Evolutionary conservation across 2,888 invertebrate genomes (phyloP).

Genomic region (Leuctra nigra): DNA sequence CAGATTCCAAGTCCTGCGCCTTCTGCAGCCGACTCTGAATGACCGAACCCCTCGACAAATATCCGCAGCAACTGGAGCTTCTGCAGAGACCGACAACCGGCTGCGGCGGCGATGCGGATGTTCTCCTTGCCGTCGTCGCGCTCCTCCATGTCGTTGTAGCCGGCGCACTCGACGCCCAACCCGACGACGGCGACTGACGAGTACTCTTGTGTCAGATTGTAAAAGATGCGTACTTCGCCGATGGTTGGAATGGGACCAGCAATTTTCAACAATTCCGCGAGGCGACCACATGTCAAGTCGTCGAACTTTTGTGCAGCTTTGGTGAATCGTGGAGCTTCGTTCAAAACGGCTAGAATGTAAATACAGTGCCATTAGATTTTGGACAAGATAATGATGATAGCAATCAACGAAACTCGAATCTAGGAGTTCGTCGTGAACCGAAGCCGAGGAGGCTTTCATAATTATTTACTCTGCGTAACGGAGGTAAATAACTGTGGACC

Average conservation of each 20-base stretch:
- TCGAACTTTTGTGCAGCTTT: background rate
- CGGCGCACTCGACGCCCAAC: constrained; percentile 59
- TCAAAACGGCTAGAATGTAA: background rate
- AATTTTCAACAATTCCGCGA: background rate
- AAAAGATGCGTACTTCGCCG: constrained; percentile 55
- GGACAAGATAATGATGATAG: background rate
- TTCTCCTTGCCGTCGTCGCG: constrained; percentile 69
- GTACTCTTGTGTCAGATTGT: constrained; percentile 55
- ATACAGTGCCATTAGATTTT: background rate
- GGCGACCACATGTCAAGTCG: background rate
- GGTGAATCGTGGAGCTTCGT: background rate
- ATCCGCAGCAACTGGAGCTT: constrained; percentile 49
- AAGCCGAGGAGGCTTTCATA: too few species aligned
- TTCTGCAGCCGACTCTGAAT: constrained; percentile 73
- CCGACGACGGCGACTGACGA: constrained; percentile 66
- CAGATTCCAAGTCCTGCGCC: constrained; percentile 63
- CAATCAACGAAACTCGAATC: background rate
- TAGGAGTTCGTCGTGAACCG: too few species aligned
- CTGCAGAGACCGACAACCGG: constrained; percentile 52
- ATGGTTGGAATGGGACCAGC: constrained; percentile 43
- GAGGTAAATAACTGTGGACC: too few species aligned
- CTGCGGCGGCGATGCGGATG: constrained; percentile 60
- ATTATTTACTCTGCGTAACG: too few species aligned
- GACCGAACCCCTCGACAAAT: constrained; percentile 66
- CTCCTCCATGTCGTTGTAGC: constrained; percentile 60